Evolutionary conservation across 2,888 invertebrate species (phyloP).

Genomic region (Brenthis ino): DNA sequence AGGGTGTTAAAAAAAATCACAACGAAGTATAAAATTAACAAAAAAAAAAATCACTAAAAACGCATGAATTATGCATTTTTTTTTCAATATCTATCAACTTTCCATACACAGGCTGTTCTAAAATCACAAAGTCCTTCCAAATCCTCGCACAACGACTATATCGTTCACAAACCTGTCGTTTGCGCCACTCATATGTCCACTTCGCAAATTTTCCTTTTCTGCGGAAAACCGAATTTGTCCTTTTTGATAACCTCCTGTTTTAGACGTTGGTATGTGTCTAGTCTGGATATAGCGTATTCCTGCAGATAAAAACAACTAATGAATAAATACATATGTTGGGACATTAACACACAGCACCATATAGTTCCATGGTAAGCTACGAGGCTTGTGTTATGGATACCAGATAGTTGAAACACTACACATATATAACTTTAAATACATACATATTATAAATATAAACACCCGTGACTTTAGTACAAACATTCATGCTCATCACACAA

Average conservation of each 20-base stretch:
- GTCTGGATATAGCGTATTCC: constrained; percentile 86
- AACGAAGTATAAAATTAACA: not conserved
- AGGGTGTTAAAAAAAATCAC: constrained; percentile 12
- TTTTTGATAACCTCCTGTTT: constrained; percentile 81
- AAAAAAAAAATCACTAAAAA: constrained; percentile 15
- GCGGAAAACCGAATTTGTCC: constrained; percentile 63
- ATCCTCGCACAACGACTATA: constrained; percentile 18
- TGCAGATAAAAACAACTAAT: constrained; percentile 53
- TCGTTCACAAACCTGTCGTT: constrained; percentile 12
- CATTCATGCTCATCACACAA: too few species aligned
- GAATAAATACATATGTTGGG: not conserved
- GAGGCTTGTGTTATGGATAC: too few species aligned
- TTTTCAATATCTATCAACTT: constrained; percentile 4
- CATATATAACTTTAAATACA: too few species aligned
- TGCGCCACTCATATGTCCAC: constrained; percentile 72
- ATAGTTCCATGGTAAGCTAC: too few species aligned
- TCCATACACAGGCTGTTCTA: constrained; percentile 7
- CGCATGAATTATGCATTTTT: constrained; percentile 7
- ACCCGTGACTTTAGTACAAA: too few species aligned
- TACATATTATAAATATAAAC: too few species aligned
- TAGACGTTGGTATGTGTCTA: constrained; percentile 84
- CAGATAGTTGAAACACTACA: too few species aligned
- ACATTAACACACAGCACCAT: not conserved
- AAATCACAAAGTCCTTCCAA: not conserved
- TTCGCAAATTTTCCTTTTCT: constrained; percentile 77